phyloP scores from a whole-genome alignment of 2,113 vertebrate genomes.

The Cochlearius cochlearius region DNA sequence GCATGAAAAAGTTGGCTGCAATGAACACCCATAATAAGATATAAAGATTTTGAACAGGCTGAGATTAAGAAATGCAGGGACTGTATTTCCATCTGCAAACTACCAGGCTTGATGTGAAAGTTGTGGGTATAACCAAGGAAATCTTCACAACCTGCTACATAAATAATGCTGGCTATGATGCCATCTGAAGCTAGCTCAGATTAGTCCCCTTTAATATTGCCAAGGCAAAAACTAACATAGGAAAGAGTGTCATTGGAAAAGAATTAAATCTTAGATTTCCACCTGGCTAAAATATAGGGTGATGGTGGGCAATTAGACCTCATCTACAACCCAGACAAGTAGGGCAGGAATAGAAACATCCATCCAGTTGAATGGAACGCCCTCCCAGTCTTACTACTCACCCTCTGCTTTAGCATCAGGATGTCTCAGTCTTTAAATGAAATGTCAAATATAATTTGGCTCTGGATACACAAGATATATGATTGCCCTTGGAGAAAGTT shows the following conservation, averaged over 20 bases:
- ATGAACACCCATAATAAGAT: background rate
- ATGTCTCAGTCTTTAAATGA: conserved; percentile 74
- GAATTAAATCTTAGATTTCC: conserved; percentile 47
- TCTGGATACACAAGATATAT: conserved; percentile 68
- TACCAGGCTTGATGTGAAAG: background rate
- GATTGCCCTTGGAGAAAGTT: conserved; percentile 71
- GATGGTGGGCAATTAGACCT: conserved; percentile 17
- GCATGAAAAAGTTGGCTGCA: background rate
- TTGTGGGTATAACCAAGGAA: background rate
- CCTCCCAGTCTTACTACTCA: conserved; percentile 33
- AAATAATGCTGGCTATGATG: background rate
- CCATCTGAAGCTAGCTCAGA: conserved; percentile 20
- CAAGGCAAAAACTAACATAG: conserved; percentile 10
- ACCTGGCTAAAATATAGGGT: conserved; percentile 44
- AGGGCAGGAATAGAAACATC: conserved; percentile 48
- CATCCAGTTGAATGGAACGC: background rate
- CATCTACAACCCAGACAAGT: conserved; percentile 28
- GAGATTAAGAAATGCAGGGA: background rate
- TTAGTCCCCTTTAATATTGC: background rate
- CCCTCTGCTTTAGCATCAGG: conserved; percentile 57
- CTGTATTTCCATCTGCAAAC: background rate
- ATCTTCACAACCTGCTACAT: conserved; percentile 1
- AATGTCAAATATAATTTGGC: conserved; percentile 79
- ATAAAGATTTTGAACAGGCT: background rate
- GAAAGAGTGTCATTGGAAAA: background rate